Evolutionary conservation across 2,888 invertebrate species (phyloP), one percentile per base, ranked within the genome.

Genomic region (Andrena praecox): DNA sequence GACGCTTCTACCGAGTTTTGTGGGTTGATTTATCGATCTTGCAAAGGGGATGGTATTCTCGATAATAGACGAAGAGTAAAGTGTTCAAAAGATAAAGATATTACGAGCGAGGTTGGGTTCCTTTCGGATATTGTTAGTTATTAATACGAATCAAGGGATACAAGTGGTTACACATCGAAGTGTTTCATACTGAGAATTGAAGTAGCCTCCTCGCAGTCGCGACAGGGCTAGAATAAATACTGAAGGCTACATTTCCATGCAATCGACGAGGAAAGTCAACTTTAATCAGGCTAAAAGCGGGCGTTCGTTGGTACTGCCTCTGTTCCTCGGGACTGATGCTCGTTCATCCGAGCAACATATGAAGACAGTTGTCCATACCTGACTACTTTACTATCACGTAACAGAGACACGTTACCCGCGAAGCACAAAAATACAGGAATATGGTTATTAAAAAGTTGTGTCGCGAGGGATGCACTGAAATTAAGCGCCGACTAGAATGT

Each of bases 281-380:
- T 79, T 80, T 78, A 80, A 80, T 80, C 67, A 62, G 29, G 50
- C 67, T 78, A 72, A 78, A 72, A 80, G 76, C 69, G 48, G 48
- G 27, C 35, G 62, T 2, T 70, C 6, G 27, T 8, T 31, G 12
- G 27, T 63, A 56, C 48, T 42, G 20, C 4, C 48, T 35, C n/a
- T n/a, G 16, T 20, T 3, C 24, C 24, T 10, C 48, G 67, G 48
- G 60, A 29, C 54, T 16, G 33, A 8, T n/a, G 12, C n/a, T 48
- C 66, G 2, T 48, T 71, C 54, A 56, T 31, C 29, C 16, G 12
- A 8, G 10, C 20, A 16, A 20, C 20, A 24, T 35, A 42, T 0
- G 33, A 42, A 35, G 12, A 70, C 31, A 29, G 6, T 48, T 29
- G n/a, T 31, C 12, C n/a, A 54, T 29, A 50, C 10, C 29, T 12